Evolutionary conservation across 2,113 vertebrate species (phyloP).

Genomic region (Lampris megalopsis): DNA sequence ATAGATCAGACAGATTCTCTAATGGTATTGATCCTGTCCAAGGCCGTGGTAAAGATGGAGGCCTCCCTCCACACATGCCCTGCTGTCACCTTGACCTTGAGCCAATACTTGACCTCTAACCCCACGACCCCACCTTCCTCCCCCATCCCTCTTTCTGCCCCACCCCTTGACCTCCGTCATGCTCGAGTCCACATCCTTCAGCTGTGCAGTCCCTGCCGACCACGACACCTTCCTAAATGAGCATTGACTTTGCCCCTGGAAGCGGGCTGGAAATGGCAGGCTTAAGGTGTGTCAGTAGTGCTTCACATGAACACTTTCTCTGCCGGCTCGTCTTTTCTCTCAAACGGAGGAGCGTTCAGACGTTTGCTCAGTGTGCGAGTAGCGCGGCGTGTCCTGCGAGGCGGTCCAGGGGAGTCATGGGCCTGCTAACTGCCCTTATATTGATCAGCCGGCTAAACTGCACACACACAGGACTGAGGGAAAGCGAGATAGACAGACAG

Average conservation of each 20-base stretch:
- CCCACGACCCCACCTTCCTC: conserved; percentile 38
- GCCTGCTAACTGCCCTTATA: conserved; percentile 91
- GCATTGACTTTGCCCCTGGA: conserved; percentile 86
- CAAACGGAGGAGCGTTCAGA: conserved; percentile 88
- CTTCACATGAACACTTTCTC: conserved; percentile 97
- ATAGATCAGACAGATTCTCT: conserved; percentile 85
- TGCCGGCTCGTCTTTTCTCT: conserved; percentile 84
- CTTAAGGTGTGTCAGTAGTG: conserved; percentile 97
- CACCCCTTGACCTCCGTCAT: conserved; percentile 20
- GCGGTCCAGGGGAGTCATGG: conserved; percentile 84
- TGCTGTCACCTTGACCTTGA: conserved; percentile 94
- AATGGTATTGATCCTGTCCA: conserved; percentile 91
- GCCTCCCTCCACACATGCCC: conserved; percentile 80
- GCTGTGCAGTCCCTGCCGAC: too few species aligned
- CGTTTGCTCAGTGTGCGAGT: conserved; percentile 80
- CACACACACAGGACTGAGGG: conserved; percentile 83
- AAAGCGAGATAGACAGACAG: too few species aligned
- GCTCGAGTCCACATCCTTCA: conserved; percentile 1
- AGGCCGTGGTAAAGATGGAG: conserved; percentile 88
- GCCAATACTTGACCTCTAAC: conserved; percentile 85
- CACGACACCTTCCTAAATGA: conserved; percentile 84
- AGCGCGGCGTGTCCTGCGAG: conserved; percentile 83
- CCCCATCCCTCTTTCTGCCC: conserved; percentile 15
- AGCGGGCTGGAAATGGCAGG: conserved; percentile 87
- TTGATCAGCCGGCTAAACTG: conserved; percentile 97